phyloP scores from a whole-genome alignment of 2,888 invertebrate genomes.

The Diarsia dahlii region DNA sequence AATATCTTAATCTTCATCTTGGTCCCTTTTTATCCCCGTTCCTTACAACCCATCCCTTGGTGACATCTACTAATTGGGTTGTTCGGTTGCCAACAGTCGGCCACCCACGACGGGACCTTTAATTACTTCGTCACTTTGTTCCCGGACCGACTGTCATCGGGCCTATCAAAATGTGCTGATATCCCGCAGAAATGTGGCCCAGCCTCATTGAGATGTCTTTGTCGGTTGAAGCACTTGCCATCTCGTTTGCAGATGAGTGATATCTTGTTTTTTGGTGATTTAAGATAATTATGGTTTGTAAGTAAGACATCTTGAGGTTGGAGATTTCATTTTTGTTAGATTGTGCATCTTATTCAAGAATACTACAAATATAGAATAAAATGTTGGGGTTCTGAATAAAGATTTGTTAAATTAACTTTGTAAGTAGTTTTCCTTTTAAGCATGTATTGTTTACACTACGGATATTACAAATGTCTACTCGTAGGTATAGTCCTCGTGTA shows the following conservation, averaged over 20 bases:
- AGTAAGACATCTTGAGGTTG: background rate
- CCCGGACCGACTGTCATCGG: constrained; percentile 49
- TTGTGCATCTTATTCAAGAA: background rate
- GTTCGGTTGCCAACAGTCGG: constrained; percentile 28
- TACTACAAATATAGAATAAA: background rate
- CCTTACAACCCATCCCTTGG: background rate
- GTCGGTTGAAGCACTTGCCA: constrained; percentile 37
- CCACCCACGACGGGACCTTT: constrained; percentile 55
- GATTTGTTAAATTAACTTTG: background rate
- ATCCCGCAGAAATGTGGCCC: constrained; percentile 34
- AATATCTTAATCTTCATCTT: constrained; percentile 3
- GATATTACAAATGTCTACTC: background rate
- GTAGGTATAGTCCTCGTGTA: too few relatives aligned
- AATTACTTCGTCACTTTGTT: constrained; percentile 49
- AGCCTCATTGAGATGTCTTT: constrained; percentile 13
- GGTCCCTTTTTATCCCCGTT: background rate
- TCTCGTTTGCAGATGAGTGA: constrained; percentile 49
- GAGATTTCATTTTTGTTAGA: background rate
- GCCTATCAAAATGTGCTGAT: constrained; percentile 55
- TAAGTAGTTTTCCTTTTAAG: background rate
- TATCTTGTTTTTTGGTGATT: constrained; percentile 24
- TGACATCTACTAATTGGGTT: constrained; percentile 50
- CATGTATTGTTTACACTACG: background rate
- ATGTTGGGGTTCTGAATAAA: too few relatives aligned
- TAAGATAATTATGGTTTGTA: constrained; percentile 6